Conservation (phyloP, 2,113 vertebrate species). For the Myrmecobius fasciatus region DNA sequence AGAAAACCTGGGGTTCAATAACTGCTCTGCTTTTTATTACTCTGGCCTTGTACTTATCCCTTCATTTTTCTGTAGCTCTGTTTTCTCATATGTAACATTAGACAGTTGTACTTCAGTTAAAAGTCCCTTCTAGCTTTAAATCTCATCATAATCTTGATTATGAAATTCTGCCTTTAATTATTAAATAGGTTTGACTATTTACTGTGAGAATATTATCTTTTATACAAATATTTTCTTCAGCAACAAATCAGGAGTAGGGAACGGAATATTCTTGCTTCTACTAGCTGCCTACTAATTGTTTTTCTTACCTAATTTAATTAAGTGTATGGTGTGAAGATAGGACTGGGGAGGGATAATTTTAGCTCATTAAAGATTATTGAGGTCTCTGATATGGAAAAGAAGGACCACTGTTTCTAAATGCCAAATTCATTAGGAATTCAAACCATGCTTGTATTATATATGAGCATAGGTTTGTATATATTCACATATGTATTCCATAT, state of each 20-base stretch:
- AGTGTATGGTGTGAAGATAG: slow-evolving; percentile 43
- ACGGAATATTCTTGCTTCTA: slow-evolving; percentile 52
- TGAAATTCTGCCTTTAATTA: slow-evolving; percentile 51
- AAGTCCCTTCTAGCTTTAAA: background rate
- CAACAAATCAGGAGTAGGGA: slow-evolving; percentile 47
- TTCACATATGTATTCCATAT: background rate
- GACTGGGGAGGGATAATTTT: background rate
- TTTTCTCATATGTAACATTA: background rate
- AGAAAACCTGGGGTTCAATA: background rate
- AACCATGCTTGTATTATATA: background rate
- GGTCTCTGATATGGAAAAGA: background rate
- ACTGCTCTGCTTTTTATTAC: background rate
- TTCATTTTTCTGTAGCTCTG: background rate
- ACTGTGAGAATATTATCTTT: slow-evolving; percentile 56
- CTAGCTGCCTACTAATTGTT: slow-evolving; percentile 22
- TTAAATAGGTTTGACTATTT: slow-evolving; percentile 44
- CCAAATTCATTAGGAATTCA: background rate
- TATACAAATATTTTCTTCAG: slow-evolving; percentile 60
- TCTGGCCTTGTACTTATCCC: background rate
- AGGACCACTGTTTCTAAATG: background rate
- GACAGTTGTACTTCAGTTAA: background rate
- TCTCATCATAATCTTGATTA: background rate
- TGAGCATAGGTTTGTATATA: background rate
- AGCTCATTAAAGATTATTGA: background rate
- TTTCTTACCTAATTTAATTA: slow-evolving; percentile 64